A percentile compares a stretch with the other conserved stretches of the same genome.
phyloP scores from a whole-genome alignment of 2,888 invertebrate species.

The Molanna angustata region DNA sequence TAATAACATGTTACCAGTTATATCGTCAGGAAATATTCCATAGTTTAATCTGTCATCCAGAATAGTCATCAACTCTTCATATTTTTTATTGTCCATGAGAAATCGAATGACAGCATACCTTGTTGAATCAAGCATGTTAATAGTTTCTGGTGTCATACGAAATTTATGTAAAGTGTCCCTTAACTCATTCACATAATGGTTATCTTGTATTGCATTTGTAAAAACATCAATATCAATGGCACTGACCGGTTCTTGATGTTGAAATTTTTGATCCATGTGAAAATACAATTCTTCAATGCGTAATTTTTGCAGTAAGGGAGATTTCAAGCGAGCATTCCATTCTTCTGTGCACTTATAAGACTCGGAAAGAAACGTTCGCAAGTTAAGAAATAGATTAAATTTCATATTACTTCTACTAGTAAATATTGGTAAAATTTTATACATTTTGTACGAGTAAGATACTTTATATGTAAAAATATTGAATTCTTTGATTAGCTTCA shows the following conservation, averaged over 20 bases:
- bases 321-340: slow-evolving; percentile 65
- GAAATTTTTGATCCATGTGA: slow-evolving; percentile 65
- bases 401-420: too few species aligned
- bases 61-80: slow-evolving; percentile 66
- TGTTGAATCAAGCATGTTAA: slow-evolving; percentile 73
- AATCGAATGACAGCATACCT: slow-evolving; percentile 74
- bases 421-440: too few species aligned
- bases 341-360: slow-evolving; percentile 68
- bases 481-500: too few species aligned
- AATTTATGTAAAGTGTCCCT: slow-evolving; percentile 70
- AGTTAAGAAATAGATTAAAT: too few species aligned
- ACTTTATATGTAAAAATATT: too few species aligned
- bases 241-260: slow-evolving; percentile 60
- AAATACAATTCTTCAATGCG: slow-evolving; percentile 67
- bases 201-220: slow-evolving; percentile 62
- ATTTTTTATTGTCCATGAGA: slow-evolving; percentile 53
- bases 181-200: slow-evolving; percentile 63
- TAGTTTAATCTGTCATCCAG: slow-evolving; percentile 80
- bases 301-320: slow-evolving; percentile 61
- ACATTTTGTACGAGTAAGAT: too few species aligned
- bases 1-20: slow-evolving; percentile 74
- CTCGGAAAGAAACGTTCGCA: slow-evolving; percentile 63
- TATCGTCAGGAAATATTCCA: slow-evolving; percentile 88
- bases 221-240: slow-evolving; percentile 83
- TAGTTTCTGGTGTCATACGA: slow-evolving; percentile 68